Conservation (phyloP, 2,113 vertebrate genomes). For the Rhabdomys dilectus region DNA sequence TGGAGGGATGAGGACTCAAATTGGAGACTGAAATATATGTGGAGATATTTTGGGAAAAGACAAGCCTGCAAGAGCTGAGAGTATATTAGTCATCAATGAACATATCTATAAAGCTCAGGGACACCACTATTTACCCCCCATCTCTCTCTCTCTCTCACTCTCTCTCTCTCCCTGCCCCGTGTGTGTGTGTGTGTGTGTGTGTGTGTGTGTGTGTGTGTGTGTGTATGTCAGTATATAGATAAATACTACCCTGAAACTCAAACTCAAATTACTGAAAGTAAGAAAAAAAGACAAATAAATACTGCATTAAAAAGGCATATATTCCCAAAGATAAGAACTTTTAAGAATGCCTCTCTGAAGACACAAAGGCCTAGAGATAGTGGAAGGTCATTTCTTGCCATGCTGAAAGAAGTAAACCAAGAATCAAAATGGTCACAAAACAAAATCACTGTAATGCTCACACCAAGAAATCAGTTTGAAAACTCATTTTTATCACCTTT, state of each 20-base stretch:
- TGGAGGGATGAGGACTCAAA: neutral
- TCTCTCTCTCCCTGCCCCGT: no score
- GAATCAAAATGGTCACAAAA: neutral
- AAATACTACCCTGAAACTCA: neutral
- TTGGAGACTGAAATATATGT: neutral
- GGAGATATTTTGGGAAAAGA: neutral
- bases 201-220: no score
- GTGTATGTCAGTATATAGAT: neutral
- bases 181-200: neutral
- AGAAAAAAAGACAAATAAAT: neutral
- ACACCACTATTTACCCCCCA: neutral
- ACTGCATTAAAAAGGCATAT: neutral
- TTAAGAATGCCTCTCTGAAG: neutral
- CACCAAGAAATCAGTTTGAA: neutral
- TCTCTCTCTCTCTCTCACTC: no score
- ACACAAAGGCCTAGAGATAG: neutral
- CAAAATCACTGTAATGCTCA: neutral
- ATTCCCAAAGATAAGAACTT: neutral
- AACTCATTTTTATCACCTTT: neutral
- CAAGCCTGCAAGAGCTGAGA: neutral
- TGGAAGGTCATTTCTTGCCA: neutral
- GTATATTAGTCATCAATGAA: no score
- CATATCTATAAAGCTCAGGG: neutral
- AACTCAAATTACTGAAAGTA: neutral
- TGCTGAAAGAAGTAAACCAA: neutral